Evolutionary conservation across 2,888 invertebrate species (phyloP).

Genomic region (Melanostoma mellinum): DNA sequence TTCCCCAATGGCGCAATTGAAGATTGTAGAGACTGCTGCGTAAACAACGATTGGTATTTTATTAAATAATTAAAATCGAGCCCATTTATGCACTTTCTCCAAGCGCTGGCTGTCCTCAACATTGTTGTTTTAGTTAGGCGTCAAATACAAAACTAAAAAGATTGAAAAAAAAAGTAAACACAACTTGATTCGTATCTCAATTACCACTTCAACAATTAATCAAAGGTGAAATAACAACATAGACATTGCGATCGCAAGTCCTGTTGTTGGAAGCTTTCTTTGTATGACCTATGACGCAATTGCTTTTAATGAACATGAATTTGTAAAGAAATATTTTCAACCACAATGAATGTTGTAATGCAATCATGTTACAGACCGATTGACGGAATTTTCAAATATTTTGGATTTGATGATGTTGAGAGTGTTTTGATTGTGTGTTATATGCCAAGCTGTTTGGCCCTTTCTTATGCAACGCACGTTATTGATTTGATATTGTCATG

Average conservation of each 20-base stretch:
- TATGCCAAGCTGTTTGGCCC: constrained; percentile 26
- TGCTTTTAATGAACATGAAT: too few relatives aligned
- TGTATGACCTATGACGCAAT: constrained; percentile 12
- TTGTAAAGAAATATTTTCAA: too few relatives aligned
- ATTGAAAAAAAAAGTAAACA: neutral
- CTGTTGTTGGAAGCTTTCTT: constrained; percentile 16
- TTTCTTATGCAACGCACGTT: neutral
- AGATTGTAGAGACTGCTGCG: too few relatives aligned
- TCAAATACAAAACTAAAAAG: too few relatives aligned
- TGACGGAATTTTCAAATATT: constrained; percentile 20
- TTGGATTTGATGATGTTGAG: constrained; percentile 15
- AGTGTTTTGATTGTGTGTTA: constrained; percentile 31
- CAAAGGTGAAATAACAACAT: constrained; percentile 44
- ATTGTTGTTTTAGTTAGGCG: too few relatives aligned
- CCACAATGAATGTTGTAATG: neutral
- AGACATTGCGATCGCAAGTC: neutral
- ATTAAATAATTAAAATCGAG: constrained; percentile 35
- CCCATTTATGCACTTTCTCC: constrained; percentile 53
- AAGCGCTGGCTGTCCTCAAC: neutral
- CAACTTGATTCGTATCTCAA: constrained; percentile 42
- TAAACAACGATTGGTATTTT: constrained; percentile 36
- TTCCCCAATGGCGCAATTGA: too few relatives aligned
- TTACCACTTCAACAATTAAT: constrained; percentile 52
- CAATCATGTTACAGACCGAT: constrained; percentile 29
- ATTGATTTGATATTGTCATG: too few relatives aligned